These are phyloP conservation scores for Etheostoma nigrum DNA, from an alignment of 2,797 vertebrate species.

Conservation along the genomic window DNA sequence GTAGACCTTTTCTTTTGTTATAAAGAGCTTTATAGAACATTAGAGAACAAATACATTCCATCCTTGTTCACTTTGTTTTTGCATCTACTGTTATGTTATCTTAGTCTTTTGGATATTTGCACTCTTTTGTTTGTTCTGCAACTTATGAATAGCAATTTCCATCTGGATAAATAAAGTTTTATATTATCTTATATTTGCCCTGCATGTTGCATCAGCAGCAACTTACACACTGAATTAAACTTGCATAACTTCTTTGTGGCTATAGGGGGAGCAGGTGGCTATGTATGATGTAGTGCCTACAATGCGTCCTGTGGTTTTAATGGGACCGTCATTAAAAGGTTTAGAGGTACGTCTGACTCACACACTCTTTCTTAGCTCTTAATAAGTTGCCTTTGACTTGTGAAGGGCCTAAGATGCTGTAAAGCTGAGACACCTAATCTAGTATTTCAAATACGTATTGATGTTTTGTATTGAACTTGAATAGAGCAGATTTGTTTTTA, in stretches of 20 bases:
- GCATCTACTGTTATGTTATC: too few species aligned
- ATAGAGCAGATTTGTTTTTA: neutral
- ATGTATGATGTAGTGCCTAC: constrained; percentile 99
- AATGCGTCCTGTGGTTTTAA: constrained; percentile 97
- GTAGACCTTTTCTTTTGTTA: neutral
- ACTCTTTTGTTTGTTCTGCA: too few species aligned
- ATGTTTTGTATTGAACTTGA: neutral
- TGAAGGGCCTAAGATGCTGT: neutral
- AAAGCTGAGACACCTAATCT: neutral
- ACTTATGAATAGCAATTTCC: too few species aligned
- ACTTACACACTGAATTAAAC: neutral
- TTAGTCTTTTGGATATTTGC: too few species aligned
- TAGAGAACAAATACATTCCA: neutral
- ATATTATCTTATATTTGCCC: neutral
- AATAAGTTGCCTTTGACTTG: neutral
- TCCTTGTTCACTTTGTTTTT: neutral
- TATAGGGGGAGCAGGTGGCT: constrained; percentile 94
- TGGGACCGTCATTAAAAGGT: constrained; percentile 98
- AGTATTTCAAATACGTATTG: neutral
- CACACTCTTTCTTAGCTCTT: neutral
- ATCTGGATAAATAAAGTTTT: too few species aligned
- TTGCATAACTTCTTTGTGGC: constrained; percentile 22
- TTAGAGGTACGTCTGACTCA: constrained; percentile 90
- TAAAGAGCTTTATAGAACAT: neutral
- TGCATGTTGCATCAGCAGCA: neutral